phyloP scores from a whole-genome alignment of 2,113 vertebrate genomes.

The Zosterops borbonicus region DNA sequence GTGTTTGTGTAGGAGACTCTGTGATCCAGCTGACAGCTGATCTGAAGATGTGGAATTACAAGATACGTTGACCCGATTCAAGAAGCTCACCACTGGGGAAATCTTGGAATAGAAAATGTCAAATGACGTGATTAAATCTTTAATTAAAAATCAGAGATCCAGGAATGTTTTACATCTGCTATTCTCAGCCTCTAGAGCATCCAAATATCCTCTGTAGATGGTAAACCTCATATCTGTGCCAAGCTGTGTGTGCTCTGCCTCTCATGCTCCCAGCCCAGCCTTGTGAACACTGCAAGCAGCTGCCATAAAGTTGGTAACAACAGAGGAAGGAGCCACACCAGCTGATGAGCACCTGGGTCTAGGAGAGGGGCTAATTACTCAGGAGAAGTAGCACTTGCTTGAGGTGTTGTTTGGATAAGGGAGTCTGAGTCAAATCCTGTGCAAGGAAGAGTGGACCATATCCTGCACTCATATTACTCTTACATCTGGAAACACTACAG shows the following conservation, averaged over 20 bases:
- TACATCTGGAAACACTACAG: background rate
- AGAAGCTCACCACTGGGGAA: background rate
- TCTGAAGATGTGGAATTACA: background rate
- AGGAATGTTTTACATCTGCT: background rate
- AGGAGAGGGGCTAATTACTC: background rate
- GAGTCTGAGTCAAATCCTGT: background rate
- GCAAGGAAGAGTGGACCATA: background rate
- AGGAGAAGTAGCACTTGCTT: background rate
- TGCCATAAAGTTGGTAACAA: background rate
- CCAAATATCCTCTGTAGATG: background rate
- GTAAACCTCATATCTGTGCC: fast-evolving
- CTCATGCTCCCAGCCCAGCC: background rate
- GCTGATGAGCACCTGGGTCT: background rate
- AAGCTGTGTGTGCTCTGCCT: background rate
- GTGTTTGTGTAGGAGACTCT: background rate
- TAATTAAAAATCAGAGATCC: background rate
- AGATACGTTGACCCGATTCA: background rate
- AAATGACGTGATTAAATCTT: background rate
- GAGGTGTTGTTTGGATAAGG: background rate
- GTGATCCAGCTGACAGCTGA: background rate
- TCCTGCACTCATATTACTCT: background rate
- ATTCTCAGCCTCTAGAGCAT: background rate
- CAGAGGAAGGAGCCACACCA: background rate
- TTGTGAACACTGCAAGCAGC: background rate
- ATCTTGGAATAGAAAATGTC: background rate